phyloP scores from a whole-genome alignment of 1,140 invertebrate genomes.

The Trichonephila inaurata region DNA sequence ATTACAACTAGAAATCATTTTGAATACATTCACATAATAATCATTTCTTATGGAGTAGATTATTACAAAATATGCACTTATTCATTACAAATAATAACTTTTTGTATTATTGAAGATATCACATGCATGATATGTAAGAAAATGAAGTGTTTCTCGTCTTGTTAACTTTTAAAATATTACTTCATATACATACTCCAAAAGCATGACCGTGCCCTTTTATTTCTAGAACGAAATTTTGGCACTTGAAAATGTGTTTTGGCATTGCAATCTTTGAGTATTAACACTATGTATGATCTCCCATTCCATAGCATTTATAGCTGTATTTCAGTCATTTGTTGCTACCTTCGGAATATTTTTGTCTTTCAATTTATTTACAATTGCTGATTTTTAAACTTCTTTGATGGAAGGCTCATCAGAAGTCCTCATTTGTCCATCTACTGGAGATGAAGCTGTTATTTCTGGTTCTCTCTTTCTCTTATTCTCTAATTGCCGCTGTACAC shows the following conservation, averaged over 20 bases:
- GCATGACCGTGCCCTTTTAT: background rate
- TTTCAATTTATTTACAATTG: background rate
- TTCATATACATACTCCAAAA: background rate
- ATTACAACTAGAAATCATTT: background rate
- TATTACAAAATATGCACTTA: background rate
- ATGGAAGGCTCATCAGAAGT: background rate
- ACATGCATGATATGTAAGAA: conserved; percentile 23
- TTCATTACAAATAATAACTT: background rate
- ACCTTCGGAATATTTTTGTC: no score
- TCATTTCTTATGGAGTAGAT: background rate
- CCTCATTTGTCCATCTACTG: background rate
- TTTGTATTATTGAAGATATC: background rate
- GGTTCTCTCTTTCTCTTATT: background rate
- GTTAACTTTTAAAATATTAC: background rate
- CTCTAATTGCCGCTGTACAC: background rate
- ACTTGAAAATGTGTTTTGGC: background rate
- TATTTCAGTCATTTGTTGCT: background rate
- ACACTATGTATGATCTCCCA: background rate
- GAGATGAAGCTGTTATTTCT: background rate
- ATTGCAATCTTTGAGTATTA: background rate
- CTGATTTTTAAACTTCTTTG: background rate
- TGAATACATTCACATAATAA: background rate
- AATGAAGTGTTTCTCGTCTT: background rate
- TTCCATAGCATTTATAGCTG: background rate
- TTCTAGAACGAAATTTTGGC: conserved; percentile 15